These are phyloP conservation scores for Penaeus indicus DNA, from an alignment of 1,140 invertebrate species.

Conservation along the genomic window DNA sequence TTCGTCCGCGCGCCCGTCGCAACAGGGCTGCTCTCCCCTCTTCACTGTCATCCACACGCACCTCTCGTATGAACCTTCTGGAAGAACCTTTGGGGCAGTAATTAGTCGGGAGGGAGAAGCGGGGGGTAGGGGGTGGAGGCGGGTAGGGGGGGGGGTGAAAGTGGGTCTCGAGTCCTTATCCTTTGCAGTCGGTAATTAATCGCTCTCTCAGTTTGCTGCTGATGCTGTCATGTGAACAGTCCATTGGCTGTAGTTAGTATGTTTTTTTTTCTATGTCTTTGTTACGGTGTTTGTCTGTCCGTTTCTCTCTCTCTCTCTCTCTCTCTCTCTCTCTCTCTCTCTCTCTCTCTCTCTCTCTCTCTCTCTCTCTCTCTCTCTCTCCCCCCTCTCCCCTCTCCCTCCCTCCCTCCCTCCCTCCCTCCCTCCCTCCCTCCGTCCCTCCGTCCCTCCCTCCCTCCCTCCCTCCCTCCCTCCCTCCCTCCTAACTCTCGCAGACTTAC, in stretches of 20 bases:
- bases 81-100: background rate
- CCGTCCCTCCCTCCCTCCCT: background rate
- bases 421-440: background rate
- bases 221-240: too few species aligned
- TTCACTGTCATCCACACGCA: too few species aligned
- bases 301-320: background rate
- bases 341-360: background rate
- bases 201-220: too few species aligned
- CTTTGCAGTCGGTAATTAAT: background rate
- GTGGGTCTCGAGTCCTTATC: background rate
- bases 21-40: too few species aligned
- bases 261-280: background rate
- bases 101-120: background rate
- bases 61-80: too few species aligned
- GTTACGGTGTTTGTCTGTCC: background rate
- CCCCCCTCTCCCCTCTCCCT: background rate
- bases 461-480: background rate
- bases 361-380: background rate
- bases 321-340: constrained; percentile 10
- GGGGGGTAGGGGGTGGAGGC: background rate
- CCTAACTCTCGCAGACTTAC: background rate
- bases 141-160: background rate
- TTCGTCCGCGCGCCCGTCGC: too few species aligned
- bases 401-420: background rate
- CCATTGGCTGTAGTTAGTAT: background rate